Evolutionary conservation across 2,888 invertebrate species (phyloP).

Genomic region (Monochamus alternatus): DNA sequence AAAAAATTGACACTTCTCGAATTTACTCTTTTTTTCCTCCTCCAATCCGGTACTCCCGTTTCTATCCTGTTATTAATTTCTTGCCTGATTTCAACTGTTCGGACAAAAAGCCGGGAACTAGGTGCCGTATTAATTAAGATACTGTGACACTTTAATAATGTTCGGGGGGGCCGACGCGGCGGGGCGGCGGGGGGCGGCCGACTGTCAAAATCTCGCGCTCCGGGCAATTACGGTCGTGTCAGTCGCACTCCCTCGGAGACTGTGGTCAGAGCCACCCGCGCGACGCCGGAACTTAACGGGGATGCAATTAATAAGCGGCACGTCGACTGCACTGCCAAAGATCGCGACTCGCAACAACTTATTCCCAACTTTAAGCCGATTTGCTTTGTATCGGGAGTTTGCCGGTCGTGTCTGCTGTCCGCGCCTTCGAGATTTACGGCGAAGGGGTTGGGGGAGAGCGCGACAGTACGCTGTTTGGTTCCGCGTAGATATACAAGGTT

Average conservation of each 20-base stretch:
- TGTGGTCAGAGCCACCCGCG: conserved; percentile 58
- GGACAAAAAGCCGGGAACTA: conserved; percentile 14
- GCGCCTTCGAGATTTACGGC: neutral
- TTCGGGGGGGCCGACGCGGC: conserved; percentile 33
- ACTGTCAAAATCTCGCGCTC: conserved; percentile 57
- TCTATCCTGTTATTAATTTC: neutral
- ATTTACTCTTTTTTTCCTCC: too few species aligned
- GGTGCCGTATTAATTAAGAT: conserved; percentile 45
- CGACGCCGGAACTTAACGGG: conserved; percentile 54
- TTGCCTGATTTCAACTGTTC: neutral
- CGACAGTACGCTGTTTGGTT: neutral
- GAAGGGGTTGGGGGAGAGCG: neutral
- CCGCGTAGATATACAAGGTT: neutral
- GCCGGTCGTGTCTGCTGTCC: neutral
- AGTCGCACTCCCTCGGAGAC: conserved; percentile 60
- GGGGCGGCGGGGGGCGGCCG: conserved; percentile 38
- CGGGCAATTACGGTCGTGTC: conserved; percentile 63
- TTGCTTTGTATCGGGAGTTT: conserved; percentile 40
- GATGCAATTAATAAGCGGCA: conserved; percentile 55
- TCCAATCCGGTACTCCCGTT: neutral
- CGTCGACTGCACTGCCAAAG: conserved; percentile 44
- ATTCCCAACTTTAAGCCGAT: conserved; percentile 48
- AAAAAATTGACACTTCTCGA: too few species aligned
- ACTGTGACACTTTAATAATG: conserved; percentile 48
- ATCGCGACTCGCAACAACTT: conserved; percentile 46